Evolutionary conservation across 1,140 invertebrate genomes (phyloP).

Genomic region (Thaumetopoea pityocampa): DNA sequence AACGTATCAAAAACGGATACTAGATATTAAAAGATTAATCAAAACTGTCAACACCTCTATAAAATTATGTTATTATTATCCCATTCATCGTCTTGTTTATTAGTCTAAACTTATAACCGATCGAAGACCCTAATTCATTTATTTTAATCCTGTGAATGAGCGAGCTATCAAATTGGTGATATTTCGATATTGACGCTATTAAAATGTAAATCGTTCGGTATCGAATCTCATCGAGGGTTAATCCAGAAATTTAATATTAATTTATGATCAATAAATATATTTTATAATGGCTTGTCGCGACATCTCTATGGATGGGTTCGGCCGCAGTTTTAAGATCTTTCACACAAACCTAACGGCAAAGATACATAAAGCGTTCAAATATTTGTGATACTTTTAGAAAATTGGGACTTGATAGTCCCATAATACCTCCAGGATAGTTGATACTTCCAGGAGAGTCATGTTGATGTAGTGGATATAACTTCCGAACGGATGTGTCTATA

Average conservation of each 20-base stretch:
- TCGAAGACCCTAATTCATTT: neutral
- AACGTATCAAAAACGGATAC: too few species aligned
- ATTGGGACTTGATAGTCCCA: too few species aligned
- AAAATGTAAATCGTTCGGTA: constrained; percentile 46
- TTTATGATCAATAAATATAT: constrained; percentile 45
- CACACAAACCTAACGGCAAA: neutral
- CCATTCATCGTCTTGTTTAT: constrained; percentile 9
- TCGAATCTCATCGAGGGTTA: constrained; percentile 42
- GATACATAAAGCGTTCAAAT: too few species aligned
- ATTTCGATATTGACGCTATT: constrained; percentile 38
- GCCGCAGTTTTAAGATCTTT: constrained; percentile 13
- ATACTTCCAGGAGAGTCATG: too few species aligned
- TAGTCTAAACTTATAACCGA: neutral
- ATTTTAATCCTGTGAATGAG: constrained; percentile 21
- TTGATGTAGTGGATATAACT: too few species aligned
- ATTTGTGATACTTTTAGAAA: too few species aligned
- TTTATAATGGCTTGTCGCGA: constrained; percentile 28
- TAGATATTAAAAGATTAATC: too few species aligned
- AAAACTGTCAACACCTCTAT: neutral
- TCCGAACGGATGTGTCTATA: too few species aligned
- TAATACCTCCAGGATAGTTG: too few species aligned
- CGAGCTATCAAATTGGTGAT: constrained; percentile 29
- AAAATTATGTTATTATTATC: constrained; percentile 13
- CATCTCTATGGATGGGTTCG: constrained; percentile 27
- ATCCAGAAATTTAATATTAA: constrained; percentile 43